Conservation (phyloP, 2,797 vertebrate species). For the Phylloscopus collybita region DNA sequence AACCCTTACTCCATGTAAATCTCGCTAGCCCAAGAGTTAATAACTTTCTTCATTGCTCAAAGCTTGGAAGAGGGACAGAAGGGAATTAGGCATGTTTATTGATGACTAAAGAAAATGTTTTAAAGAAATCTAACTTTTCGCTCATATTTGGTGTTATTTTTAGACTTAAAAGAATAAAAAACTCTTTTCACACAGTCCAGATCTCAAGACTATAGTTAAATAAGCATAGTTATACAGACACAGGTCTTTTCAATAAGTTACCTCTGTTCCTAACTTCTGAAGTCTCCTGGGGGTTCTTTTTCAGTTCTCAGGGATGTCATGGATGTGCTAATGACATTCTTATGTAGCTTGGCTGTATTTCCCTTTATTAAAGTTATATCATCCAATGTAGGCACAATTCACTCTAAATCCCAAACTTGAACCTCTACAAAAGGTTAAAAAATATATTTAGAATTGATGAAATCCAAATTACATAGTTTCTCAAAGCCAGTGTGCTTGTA, state of each 20-base stretch:
- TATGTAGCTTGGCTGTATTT: constrained; percentile 42
- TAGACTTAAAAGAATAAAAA: neutral
- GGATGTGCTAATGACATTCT: constrained; percentile 31
- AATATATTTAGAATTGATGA: constrained; percentile 1
- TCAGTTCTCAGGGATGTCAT: neutral
- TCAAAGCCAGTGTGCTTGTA: neutral
- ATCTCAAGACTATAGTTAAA: neutral
- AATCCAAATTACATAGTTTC: constrained; percentile 25
- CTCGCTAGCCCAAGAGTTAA: neutral
- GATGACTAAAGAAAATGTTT: neutral
- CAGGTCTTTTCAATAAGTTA: constrained; percentile 17
- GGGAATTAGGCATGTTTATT: neutral
- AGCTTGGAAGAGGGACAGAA: neutral
- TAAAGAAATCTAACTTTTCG: neutral
- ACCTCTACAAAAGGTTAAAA: constrained; percentile 24
- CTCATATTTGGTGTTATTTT: neutral
- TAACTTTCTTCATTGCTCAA: neutral
- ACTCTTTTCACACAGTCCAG: neutral
- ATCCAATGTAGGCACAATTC: constrained; percentile 2
- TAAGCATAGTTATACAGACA: neutral
- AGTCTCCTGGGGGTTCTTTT: constrained; percentile 22
- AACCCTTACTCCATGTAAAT: neutral
- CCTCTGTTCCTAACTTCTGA: constrained; percentile 16
- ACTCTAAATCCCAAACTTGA: constrained; percentile 7
- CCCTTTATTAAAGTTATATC: constrained; percentile 53